A percentile compares a stretch with the other conserved stretches of the same genome.
These are phyloP conservation scores for Cancer borealis DNA, from an alignment of 2,888 invertebrate species.

Conservation along the genomic window DNA sequence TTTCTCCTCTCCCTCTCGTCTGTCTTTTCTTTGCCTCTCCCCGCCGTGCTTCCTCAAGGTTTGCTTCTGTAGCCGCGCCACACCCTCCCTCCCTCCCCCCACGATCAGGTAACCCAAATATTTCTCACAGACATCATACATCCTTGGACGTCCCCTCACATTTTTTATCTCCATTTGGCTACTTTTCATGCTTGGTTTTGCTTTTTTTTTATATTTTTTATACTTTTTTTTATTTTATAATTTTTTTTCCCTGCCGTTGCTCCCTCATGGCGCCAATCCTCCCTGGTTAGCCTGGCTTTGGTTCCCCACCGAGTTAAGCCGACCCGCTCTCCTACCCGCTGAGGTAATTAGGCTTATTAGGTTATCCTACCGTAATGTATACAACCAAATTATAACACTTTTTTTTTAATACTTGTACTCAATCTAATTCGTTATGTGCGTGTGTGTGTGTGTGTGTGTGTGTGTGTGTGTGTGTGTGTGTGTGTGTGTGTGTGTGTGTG, in stretches of 20 bases:
- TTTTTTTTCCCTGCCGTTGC: not conserved
- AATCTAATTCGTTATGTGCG: not conserved
- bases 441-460: not conserved
- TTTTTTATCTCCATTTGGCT: not conserved
- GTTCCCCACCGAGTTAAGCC: not conserved
- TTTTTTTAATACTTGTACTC: not conserved
- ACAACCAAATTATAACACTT: not conserved
- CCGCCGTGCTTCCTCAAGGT: too few species aligned
- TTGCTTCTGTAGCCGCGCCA: too few species aligned
- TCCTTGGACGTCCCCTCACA: too few species aligned
- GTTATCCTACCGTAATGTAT: not conserved
- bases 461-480: slow-evolving; percentile 38
- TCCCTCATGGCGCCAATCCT: not conserved
- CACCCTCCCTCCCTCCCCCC: too few species aligned
- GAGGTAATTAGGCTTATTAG: not conserved
- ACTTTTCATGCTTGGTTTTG: not conserved
- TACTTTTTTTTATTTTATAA: not conserved
- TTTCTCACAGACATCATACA: too few species aligned
- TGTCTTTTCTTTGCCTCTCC: too few species aligned
- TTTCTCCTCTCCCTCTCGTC: too few species aligned
- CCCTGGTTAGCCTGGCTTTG: not conserved
- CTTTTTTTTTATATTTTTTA: too few species aligned
- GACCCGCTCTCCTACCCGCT: not conserved
- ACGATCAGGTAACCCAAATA: too few species aligned
- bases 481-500: slow-evolving; percentile 34